Conservation (phyloP, 2,113 vertebrate species). For the Ceyx margarethae region DNA sequence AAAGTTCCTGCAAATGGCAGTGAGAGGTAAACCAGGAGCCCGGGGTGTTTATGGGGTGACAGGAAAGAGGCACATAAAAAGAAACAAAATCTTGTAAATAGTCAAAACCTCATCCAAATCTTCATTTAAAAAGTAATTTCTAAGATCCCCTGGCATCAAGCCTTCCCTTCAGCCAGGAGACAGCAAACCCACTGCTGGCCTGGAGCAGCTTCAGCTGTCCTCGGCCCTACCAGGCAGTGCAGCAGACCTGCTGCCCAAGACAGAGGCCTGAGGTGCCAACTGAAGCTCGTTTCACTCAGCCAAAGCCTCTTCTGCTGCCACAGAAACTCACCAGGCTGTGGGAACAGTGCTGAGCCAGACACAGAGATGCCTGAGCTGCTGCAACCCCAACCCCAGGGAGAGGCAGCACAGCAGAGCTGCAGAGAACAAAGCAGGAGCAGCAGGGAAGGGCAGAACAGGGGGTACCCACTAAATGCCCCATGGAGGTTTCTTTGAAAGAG, state of each 20-base stretch:
- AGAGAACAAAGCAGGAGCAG: not conserved
- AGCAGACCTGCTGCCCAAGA: not conserved
- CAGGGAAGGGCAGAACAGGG: not conserved
- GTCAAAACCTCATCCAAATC: not conserved
- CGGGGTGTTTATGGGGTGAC: not conserved
- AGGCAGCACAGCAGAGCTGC: not conserved
- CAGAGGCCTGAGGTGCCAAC: not conserved
- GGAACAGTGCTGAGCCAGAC: not conserved
- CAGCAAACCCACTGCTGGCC: not conserved
- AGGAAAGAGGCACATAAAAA: not conserved
- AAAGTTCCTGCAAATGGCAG: not conserved
- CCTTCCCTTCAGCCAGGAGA: not conserved
- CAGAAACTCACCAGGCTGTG: not conserved
- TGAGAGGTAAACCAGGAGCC: not conserved
- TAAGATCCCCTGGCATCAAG: not conserved
- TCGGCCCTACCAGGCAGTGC: not conserved
- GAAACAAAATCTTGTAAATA: not conserved
- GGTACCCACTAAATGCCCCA: not conserved
- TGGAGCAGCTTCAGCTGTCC: not conserved
- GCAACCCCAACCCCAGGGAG: not conserved
- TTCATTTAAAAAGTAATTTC: not conserved
- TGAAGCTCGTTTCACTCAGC: not conserved
- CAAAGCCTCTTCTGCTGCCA: fast-evolving
- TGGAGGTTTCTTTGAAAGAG: not conserved
- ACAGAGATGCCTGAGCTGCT: not conserved